Evolutionary conservation across 1,140 invertebrate species (phyloP).

Genomic region (Orius laevigatus): DNA sequence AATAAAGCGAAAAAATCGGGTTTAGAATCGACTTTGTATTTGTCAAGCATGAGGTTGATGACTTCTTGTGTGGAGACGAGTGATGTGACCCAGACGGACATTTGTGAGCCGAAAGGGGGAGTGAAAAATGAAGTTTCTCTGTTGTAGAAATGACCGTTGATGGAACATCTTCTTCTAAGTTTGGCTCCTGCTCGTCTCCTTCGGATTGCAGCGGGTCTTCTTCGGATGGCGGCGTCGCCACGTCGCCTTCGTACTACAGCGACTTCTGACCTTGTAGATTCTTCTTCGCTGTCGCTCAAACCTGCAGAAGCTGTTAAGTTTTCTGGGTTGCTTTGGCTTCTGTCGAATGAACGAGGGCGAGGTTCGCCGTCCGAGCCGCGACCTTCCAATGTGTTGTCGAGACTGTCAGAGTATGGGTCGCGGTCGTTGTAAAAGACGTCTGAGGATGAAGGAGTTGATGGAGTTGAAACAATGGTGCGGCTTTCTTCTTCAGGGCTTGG

Average conservation of each 20-base stretch:
- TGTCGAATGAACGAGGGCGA: constrained; percentile 11
- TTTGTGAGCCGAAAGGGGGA: constrained; percentile 66
- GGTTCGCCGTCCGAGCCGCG: background rate
- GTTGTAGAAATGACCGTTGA: constrained; percentile 79
- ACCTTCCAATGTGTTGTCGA: constrained; percentile 18
- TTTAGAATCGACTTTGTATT: constrained; percentile 71
- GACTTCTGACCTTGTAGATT: background rate
- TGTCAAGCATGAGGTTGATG: constrained; percentile 69
- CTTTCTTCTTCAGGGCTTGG: constrained; percentile 1
- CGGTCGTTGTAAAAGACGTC: constrained; percentile 8
- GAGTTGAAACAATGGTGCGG: background rate
- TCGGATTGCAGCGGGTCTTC: constrained; percentile 40
- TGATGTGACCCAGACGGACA: constrained; percentile 72
- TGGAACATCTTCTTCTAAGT: constrained; percentile 60
- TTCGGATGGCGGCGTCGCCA: constrained; percentile 40
- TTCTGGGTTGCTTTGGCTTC: constrained; percentile 19
- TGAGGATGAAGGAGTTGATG: constrained; percentile 7
- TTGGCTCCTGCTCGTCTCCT: constrained; percentile 38
- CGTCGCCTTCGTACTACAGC: background rate
- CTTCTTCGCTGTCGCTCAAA: constrained; percentile 24
- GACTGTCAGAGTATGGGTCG: constrained; percentile 18
- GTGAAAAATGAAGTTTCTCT: constrained; percentile 75
- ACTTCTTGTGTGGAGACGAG: constrained; percentile 64
- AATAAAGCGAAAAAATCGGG: constrained; percentile 66
- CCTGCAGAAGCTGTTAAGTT: constrained; percentile 22